Evolutionary conservation across 2,797 vertebrate species (phyloP).

Genomic region (Myotis vivesi): DNA sequence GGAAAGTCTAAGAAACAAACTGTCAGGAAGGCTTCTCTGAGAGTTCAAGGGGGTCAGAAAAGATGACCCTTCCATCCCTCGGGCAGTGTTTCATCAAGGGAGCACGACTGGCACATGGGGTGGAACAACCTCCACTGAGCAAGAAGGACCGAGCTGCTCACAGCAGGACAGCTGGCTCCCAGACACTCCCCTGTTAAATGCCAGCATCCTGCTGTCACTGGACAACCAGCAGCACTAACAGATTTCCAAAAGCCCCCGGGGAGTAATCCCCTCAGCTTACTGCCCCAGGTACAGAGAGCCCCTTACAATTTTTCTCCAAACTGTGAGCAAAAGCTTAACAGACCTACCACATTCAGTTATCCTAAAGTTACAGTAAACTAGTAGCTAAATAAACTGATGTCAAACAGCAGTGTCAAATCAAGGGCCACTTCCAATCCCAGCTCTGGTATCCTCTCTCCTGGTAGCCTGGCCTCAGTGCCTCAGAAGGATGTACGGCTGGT

Average conservation of each 20-base stretch:
- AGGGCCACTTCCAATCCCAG: neutral
- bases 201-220: neutral
- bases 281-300: neutral
- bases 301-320: neutral
- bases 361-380: neutral
- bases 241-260: neutral
- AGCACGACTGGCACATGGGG: rapidly evolving
- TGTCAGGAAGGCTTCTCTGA: neutral
- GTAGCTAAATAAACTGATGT: neutral
- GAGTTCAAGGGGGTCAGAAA: neutral
- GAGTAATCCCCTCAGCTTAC: neutral
- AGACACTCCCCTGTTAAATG: neutral
- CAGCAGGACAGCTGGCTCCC: neutral
- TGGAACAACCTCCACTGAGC: rapidly evolving
- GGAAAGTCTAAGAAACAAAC: neutral
- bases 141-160: neutral
- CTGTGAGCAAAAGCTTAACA: neutral
- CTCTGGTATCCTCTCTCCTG: neutral
- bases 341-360: neutral
- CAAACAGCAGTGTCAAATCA: neutral
- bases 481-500: rapidly evolving
- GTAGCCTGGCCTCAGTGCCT: neutral
- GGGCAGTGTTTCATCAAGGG: neutral
- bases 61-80: rapidly evolving
- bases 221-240: neutral